Evolutionary conservation across 2,888 invertebrate genomes (phyloP), one percentile per base, ranked within the genome.

Genomic region (Synanthedon vespiformis): DNA sequence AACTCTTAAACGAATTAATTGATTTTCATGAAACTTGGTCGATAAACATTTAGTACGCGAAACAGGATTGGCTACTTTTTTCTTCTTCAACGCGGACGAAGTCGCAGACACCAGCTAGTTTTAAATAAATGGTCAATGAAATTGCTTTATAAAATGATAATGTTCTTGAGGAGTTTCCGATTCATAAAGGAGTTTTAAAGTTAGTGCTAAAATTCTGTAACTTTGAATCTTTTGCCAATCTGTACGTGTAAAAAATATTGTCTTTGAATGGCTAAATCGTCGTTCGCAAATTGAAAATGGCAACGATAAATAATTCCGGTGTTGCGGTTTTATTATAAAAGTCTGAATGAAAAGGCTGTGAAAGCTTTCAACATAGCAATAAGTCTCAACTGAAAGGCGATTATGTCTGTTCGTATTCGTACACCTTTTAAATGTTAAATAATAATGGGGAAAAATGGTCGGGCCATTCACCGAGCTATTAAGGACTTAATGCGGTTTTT

Each of bases 381-480:
- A 80, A 80, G 78, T 73, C 75, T 73, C 72, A 66, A 65, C 66
- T 76, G 74, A 79, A 82, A 80, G 76, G 72, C 77, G 80, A 82
- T 82, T 82, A 78, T 70, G 68, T 66, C 64, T 70, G 68, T 69
- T 67, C 69, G 66, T 69, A 67, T 69, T 67, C 69, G 66, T 69
- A 67, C 63, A 70, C 68, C 40, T 71, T 57, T 58, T 52, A 55
- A 57, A 52, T 48, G 52, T 40, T 52, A 56, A 56, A 44, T 44
- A 44, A 44, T 44, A n/a, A n/a, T 44, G 44, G 11, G 22, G n/a
- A 41, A 13, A 44, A 44, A 44, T 44, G 44, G 44, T 44, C 11
- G 44, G 44, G 6, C 6, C 44, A 13, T 13, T 44, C 14, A 44
- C n/a, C n/a, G 14, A 14, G 44, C 44, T 44, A 44, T 44, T 44